Base-by-base conservation (phyloP, 1,140 invertebrate genomes). In the Drosophila willistoni region DNA sequence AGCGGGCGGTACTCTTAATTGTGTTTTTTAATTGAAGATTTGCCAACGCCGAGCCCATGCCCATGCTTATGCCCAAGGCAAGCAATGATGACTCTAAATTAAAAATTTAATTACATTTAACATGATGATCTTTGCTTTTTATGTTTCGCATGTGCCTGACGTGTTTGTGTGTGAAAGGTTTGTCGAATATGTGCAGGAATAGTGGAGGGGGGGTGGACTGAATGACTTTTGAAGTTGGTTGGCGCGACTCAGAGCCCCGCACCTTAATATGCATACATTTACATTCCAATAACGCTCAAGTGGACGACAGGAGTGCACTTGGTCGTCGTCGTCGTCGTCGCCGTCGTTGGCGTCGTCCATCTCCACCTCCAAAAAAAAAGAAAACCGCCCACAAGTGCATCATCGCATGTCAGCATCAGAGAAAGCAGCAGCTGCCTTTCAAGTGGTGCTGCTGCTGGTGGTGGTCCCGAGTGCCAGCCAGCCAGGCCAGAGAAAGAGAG, bases 31-130 rank as follows among this genome's bases (percentile, higher is more conserved):
- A 87, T 85, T 85, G 82, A 85, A 85, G 83, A 85, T 51, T 81
- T 85, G 82, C 68, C 82, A 87, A 60, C 75, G 81, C 6, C 14
- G 44, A 14, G 44, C 44, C 14, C 44, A 66, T 69, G 65, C 41
- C 55, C 77, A 66, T 69, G 65, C 25, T 6, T 1, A 29, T 29
- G 29, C 41, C 55, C 78, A 29, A 14, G 55, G 14, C 56, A 59
- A 19, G 56, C 25, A 51, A 51, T 51, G 63, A 61, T 82, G 73
- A 63, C 66, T 83, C 73, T 81, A 89, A 89, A 89, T 89, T 90
- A 89, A 78, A 89, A 89, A 89, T 89, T 77, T 89, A 89, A 89
- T 89, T 89, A 89, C 85, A 89, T 84, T 89, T 84, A 84, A 80
- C 77, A 89, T 78, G 81, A 78, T 81, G 80, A 79, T 89, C 77